A percentile compares a stretch with the other conserved stretches of the same genome.
Conservation (phyloP, 2,113 vertebrate genomes). For the Copsychus sechellarum region DNA sequence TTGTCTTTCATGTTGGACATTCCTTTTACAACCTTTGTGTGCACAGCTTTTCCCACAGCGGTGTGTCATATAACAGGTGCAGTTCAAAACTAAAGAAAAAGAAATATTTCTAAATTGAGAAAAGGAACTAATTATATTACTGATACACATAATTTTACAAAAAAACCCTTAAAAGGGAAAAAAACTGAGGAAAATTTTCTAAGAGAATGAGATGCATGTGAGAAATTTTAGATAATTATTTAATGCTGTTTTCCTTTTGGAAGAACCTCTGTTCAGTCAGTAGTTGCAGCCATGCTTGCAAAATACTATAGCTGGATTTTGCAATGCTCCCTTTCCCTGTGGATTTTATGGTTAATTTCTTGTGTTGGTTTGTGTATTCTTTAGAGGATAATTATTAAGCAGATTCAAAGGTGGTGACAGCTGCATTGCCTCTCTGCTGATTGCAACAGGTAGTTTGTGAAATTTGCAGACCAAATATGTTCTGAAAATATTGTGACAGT, state of each 20-base stretch:
- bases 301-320: not conserved
- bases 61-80: not conserved
- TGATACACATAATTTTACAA: not conserved
- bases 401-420: constrained; percentile 26
- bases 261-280: not conserved
- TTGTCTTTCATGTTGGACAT: constrained; percentile 49
- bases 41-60: constrained; percentile 30
- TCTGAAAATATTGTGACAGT: constrained; percentile 3
- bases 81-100: constrained; percentile 21
- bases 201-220: not conserved
- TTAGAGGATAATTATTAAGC: constrained; percentile 40
- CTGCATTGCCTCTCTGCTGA: not conserved
- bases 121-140: not conserved
- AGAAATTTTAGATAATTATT: not conserved
- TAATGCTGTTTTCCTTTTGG: not conserved
- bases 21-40: constrained; percentile 39
- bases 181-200: not conserved
- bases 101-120: not conserved
- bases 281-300: not conserved
- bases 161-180: not conserved
- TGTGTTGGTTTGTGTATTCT: constrained; percentile 12
- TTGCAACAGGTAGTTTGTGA: constrained; percentile 24
- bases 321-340: not conserved
- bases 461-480: constrained; percentile 7
- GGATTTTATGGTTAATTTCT: constrained; percentile 15